These are phyloP conservation scores for Geodia barretti DNA, from an alignment of 37 sponge, comb jelly and placozoan genomes.

Conservation along the genomic window DNA sequence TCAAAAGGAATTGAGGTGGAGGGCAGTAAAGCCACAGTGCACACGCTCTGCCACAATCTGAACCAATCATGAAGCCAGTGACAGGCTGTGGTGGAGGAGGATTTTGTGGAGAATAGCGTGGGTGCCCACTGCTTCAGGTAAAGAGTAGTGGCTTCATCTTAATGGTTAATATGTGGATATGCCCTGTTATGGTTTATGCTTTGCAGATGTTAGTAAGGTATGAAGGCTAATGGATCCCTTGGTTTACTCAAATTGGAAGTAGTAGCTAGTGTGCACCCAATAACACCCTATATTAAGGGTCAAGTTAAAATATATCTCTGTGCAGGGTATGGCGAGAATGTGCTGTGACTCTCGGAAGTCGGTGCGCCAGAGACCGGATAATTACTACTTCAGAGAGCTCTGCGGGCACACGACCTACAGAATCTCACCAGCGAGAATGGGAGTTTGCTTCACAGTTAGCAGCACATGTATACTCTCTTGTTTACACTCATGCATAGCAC, in stretches of 20 bases:
- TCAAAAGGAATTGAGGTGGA: too few relatives aligned
- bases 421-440: conserved; percentile 80
- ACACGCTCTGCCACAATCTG: neutral
- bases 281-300: too few relatives aligned
- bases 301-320: too few relatives aligned
- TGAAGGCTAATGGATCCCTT: too few relatives aligned
- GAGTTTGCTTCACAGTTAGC: conserved; percentile 88
- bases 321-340: conserved; percentile 84
- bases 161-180: too few relatives aligned
- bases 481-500: too few relatives aligned
- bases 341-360: conserved; percentile 70
- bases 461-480: too few relatives aligned
- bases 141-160: too few relatives aligned
- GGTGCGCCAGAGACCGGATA: conserved; percentile 85
- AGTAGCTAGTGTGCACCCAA: too few relatives aligned
- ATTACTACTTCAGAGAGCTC: conserved; percentile 87
- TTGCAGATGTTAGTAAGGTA: too few relatives aligned
- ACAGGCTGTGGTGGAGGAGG: conserved; percentile 6
- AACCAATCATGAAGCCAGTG: neutral
- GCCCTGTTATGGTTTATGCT: too few relatives aligned
- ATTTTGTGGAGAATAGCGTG: conserved; percentile 80
- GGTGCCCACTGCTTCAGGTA: conserved; percentile 88
- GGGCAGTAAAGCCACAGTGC: neutral
- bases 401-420: conserved; percentile 83
- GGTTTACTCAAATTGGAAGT: too few relatives aligned